Evolutionary conservation across 2,113 vertebrate species (phyloP).

Genomic region (Leptosomus discolor): DNA sequence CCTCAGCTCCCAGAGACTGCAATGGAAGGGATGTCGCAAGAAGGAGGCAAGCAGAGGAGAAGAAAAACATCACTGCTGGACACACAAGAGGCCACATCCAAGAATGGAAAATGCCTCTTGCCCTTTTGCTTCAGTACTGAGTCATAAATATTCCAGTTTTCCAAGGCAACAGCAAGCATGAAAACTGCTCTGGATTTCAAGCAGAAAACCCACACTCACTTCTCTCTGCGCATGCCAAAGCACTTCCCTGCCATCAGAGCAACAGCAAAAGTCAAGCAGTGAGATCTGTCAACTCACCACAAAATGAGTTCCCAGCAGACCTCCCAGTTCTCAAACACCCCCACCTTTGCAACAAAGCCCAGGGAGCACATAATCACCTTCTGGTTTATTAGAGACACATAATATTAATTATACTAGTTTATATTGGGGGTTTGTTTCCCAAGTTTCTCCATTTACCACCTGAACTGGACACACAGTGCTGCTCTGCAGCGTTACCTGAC

Average conservation of each 20-base stretch:
- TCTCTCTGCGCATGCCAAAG: not conserved
- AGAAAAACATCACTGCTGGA: not conserved
- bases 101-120: not conserved
- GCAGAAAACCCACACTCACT: not conserved
- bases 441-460: not conserved
- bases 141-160: slow-evolving; percentile 25
- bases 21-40: not conserved
- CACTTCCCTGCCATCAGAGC: not conserved
- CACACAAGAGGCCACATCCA: not conserved
- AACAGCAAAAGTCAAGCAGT: not conserved
- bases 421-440: not conserved
- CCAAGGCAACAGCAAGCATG: slow-evolving; percentile 2
- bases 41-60: not conserved
- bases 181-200: not conserved
- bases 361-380: not conserved
- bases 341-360: not conserved
- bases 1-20: not conserved
- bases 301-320: not conserved
- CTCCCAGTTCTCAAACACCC: not conserved
- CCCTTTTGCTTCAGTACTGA: not conserved
- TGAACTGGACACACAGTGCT: not conserved
- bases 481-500: not conserved
- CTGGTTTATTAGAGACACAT: not conserved
- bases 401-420: not conserved
- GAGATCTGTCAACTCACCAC: not conserved